These are phyloP conservation scores for Spodoptera litura DNA, from an alignment of 1,140 invertebrate species.

Conservation along the genomic window DNA sequence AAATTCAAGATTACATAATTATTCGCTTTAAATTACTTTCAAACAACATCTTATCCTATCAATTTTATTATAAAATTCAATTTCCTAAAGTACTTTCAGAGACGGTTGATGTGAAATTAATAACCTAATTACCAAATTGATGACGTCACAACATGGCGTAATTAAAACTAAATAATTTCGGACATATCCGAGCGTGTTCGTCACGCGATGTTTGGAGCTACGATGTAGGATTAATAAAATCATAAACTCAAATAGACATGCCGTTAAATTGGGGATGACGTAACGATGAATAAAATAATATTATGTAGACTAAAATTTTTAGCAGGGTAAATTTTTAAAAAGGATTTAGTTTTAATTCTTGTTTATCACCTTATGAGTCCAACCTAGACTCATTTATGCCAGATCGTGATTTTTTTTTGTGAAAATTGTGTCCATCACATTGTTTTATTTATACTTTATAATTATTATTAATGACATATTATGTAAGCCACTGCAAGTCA, in stretches of 20 bases:
- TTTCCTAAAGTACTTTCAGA: neutral
- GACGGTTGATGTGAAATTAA: neutral
- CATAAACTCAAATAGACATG: neutral
- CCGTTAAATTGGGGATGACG: slow-evolving; percentile 7
- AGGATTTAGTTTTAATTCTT: too few relatives aligned
- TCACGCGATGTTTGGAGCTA: slow-evolving; percentile 16
- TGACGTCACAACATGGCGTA: slow-evolving; percentile 6
- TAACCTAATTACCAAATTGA: slow-evolving; percentile 16
- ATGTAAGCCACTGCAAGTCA: too few relatives aligned
- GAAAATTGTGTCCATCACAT: too few relatives aligned
- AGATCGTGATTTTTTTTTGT: too few relatives aligned
- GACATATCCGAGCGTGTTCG: slow-evolving; percentile 8
- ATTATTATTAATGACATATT: too few relatives aligned
- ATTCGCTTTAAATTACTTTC: too few relatives aligned
- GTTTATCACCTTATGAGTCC: too few relatives aligned
- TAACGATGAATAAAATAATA: neutral
- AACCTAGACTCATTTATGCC: too few relatives aligned
- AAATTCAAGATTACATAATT: too few relatives aligned
- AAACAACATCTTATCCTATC: too few relatives aligned
- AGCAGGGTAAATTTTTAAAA: too few relatives aligned
- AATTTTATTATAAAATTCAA: neutral
- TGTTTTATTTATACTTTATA: too few relatives aligned
- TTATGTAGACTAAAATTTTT: neutral
- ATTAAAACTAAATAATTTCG: slow-evolving; percentile 30
- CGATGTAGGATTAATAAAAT: neutral